Percentiles rank a stretch among this genome's conserved stretches.
These are phyloP conservation scores for Chymomyza costata DNA, from an alignment of 1,140 invertebrate genomes.

Conservation along the genomic window DNA sequence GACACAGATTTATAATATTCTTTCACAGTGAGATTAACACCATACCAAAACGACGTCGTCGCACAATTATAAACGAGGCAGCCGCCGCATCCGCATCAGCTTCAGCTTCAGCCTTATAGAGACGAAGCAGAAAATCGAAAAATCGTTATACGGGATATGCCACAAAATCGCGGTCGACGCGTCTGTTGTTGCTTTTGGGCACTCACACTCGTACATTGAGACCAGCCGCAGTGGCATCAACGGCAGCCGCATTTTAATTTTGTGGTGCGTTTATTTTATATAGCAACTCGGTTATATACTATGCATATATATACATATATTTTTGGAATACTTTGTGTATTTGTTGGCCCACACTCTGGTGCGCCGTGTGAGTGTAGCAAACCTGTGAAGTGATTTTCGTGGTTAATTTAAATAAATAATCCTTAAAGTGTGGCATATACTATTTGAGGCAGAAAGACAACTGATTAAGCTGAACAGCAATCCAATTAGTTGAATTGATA, in stretches of 20 bases:
- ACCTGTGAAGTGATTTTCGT: slow-evolving; percentile 43
- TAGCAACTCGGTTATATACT: too few species aligned
- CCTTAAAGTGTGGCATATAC: slow-evolving; percentile 56
- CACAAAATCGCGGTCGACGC: slow-evolving; percentile 64
- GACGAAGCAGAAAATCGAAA: slow-evolving; percentile 49
- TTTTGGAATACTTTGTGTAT: background rate
- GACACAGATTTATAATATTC: slow-evolving; percentile 64
- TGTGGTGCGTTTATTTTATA: slow-evolving; percentile 55
- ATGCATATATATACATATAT: slow-evolving; percentile 7
- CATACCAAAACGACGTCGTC: slow-evolving; percentile 35
- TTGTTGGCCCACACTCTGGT: slow-evolving; percentile 9
- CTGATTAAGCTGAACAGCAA: too few species aligned
- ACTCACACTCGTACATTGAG: slow-evolving; percentile 59
- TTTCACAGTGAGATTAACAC: slow-evolving; percentile 67
- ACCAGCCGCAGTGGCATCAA: slow-evolving; percentile 36
- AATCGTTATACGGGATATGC: slow-evolving; percentile 66
- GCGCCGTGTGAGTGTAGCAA: slow-evolving; percentile 5
- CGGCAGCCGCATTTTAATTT: slow-evolving; percentile 61
- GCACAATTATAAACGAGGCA: slow-evolving; percentile 56
- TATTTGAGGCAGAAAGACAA: too few species aligned
- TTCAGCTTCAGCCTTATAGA: slow-evolving; percentile 1
- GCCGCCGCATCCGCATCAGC: slow-evolving; percentile 1
- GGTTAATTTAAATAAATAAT: slow-evolving; percentile 71
- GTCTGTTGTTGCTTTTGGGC: slow-evolving; percentile 36
- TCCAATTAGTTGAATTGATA: background rate